These are phyloP conservation scores for Morpho deidamia DNA, from an alignment of 2,888 invertebrate species.

Conservation along the genomic window DNA sequence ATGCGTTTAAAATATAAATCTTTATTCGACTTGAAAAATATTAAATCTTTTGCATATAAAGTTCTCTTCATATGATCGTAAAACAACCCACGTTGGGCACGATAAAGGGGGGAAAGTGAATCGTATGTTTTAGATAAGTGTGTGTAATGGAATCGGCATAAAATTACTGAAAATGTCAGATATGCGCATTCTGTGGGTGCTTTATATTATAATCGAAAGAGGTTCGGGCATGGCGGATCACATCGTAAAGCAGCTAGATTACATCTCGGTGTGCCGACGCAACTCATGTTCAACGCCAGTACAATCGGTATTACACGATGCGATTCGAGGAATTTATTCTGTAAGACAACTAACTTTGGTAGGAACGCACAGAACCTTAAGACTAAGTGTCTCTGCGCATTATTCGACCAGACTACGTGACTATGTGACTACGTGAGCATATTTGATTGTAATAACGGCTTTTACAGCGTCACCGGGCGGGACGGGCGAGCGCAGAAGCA, in stretches of 20 bases:
- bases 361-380: too few relatives aligned
- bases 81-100: slow-evolving; percentile 4
- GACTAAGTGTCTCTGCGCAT: too few relatives aligned
- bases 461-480: too few relatives aligned
- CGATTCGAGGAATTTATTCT: too few relatives aligned
- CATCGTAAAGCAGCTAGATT: slow-evolving; percentile 67
- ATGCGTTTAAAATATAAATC: slow-evolving; percentile 10
- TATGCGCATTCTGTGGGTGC: slow-evolving; percentile 25
- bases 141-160: slow-evolving; percentile 12
- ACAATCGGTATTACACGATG: background rate
- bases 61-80: slow-evolving; percentile 8
- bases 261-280: slow-evolving; percentile 45
- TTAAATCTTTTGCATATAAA: slow-evolving; percentile 12
- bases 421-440: too few relatives aligned
- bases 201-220: slow-evolving; percentile 39
- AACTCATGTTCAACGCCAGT: slow-evolving; percentile 6
- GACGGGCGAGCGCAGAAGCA: too few relatives aligned
- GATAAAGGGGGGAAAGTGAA: slow-evolving; percentile 10
- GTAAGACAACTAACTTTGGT: too few relatives aligned
- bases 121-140: slow-evolving; percentile 9
- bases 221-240: slow-evolving; percentile 32
- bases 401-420: too few relatives aligned
- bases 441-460: too few relatives aligned
- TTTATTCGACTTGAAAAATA: slow-evolving; percentile 11
- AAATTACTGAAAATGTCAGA: slow-evolving; percentile 26